Evolutionary conservation across 2,888 invertebrate species (phyloP), one percentile per base, ranked within the genome.

Genomic region (Coelopa pilipes): DNA sequence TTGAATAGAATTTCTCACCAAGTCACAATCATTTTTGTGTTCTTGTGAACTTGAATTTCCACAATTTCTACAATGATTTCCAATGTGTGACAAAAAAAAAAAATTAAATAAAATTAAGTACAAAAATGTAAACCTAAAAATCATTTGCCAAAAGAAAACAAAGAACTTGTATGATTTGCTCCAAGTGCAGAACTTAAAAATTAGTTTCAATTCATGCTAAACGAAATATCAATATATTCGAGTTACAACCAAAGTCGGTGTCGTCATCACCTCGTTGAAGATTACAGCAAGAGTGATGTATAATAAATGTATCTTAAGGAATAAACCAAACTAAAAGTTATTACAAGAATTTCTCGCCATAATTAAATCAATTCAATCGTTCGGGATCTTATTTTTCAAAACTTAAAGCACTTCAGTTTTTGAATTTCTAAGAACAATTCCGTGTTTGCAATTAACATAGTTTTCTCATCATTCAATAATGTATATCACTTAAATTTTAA

Each of bases 161-260:
- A 62, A 12, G n/a, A 10, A 62, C 21, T 13, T 15, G 34, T 12
- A 62, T 34, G 15, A 34, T 62, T 62, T 46, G n/a, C 47, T 46
- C 19, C 24, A 62, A 17, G 19, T 59, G 59, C 19, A 45, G n/a
- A 46, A 45, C 15, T 50, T 50, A 50, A 50, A 66, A 66, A 50
- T 24, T 21, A 50, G 19, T 34, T 24, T 66, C 49, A 66, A 66
- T 66, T 66, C 50, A 66, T 50, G n/a, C 66, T 66, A 66, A 47
- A 47, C 45, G 65, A 65, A 65, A 46, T 65, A 46, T 46, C 9
- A 62, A 12, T 17, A 60, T 34, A 46, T 24, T 17, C n/a, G 34
- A 45, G 34, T 11, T 50, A 66, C 49, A 65, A 65, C 47, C 46
- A 65, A 65, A 65, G 65, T 65, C 65, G 65, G 34, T 65, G 46